Conservation (phyloP, 2,113 vertebrate species). For the Bufo bufo region DNA sequence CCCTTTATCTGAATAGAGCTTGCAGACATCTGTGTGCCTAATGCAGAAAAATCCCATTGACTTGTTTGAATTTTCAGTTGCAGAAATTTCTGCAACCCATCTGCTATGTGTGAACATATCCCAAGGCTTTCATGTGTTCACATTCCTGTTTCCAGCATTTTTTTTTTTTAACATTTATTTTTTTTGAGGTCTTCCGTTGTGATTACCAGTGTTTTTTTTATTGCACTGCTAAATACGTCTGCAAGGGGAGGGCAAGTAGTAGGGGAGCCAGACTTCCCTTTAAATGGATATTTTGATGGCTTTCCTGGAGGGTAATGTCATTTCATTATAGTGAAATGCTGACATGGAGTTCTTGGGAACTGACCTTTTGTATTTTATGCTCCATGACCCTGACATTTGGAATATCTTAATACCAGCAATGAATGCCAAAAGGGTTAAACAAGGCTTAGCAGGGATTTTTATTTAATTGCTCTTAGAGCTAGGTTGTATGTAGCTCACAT, state of each 20-base stretch:
- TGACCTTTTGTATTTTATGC: conserved; percentile 54
- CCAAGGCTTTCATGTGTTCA: too few species aligned
- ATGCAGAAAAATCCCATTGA: too few species aligned
- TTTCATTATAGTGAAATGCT: conserved; percentile 25
- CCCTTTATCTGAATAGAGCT: too few species aligned
- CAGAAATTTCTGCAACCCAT: too few species aligned
- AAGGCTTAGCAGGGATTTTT: conserved; percentile 48
- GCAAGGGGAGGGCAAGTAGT: not conserved
- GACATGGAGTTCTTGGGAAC: conserved; percentile 35
- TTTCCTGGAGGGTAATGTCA: conserved; percentile 11
- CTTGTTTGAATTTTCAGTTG: too few species aligned
- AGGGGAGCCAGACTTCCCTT: conserved; percentile 2
- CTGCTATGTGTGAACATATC: too few species aligned
- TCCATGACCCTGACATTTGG: conserved; percentile 50
- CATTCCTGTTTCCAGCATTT: too few species aligned
- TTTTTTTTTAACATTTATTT: too few species aligned
- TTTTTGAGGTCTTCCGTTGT: too few species aligned
- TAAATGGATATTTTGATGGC: conserved; percentile 15
- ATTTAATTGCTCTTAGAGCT: conserved; percentile 58
- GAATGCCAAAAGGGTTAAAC: conserved; percentile 36
- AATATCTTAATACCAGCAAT: conserved; percentile 19
- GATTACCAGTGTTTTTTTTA: too few species aligned
- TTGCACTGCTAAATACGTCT: too few species aligned
- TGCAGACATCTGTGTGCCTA: too few species aligned
- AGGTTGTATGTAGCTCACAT: conserved; percentile 52